phyloP scores from a whole-genome alignment of 2,888 invertebrate species.

The Lamellibrachia satsuma region DNA sequence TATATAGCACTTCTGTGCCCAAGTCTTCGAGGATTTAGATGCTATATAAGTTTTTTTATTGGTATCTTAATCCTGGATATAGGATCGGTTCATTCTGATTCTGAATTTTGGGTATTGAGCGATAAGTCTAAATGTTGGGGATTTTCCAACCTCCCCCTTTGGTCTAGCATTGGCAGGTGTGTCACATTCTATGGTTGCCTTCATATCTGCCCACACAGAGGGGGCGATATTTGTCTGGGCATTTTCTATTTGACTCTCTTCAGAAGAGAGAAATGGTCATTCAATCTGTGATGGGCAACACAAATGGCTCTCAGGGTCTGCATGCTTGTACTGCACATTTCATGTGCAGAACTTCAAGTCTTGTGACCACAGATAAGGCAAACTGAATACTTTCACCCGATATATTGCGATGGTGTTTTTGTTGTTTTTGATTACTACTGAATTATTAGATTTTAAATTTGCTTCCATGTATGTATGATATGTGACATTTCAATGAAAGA shows the following conservation, averaged over 20 bases:
- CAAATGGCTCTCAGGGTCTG: neutral
- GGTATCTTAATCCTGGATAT: neutral
- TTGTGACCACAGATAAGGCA: neutral
- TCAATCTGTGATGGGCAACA: neutral
- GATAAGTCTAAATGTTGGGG: neutral
- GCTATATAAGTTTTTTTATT: neutral
- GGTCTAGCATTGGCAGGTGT: neutral
- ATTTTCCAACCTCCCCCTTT: neutral
- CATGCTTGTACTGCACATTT: neutral
- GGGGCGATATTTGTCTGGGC: neutral
- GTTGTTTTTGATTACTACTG: conserved; percentile 8
- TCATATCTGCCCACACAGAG: neutral
- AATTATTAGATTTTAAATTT: conserved; percentile 5
- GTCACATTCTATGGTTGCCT: neutral
- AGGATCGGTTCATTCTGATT: neutral
- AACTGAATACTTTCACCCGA: neutral
- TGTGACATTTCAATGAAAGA: neutral
- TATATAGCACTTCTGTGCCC: no score
- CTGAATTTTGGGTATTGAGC: neutral
- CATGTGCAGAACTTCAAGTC: neutral
- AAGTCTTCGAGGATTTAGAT: no score
- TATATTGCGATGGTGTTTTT: conserved; percentile 17
- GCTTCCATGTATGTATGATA: neutral
- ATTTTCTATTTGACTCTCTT: neutral
- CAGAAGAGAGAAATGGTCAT: neutral